Conservation (phyloP, 2,888 invertebrate genomes). For the Campoletis raptor region DNA sequence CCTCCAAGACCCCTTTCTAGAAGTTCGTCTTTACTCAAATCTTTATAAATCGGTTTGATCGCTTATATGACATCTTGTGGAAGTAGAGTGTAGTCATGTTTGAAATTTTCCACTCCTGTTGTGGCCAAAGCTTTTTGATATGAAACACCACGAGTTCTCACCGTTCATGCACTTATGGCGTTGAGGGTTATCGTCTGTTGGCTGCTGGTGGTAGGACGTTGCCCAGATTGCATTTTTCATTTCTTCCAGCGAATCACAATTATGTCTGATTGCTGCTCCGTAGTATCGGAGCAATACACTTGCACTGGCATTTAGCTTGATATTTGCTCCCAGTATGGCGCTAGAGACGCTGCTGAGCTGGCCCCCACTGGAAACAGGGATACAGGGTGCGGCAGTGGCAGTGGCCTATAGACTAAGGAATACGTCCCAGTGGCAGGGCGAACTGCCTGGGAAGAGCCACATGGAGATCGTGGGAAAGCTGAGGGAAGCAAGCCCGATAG, state of each 20-base stretch:
- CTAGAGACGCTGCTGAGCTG: too few relatives aligned
- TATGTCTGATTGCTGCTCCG: conserved; percentile 61
- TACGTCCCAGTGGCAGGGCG: too few relatives aligned
- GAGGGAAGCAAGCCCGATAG: too few relatives aligned
- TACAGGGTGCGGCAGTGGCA: too few relatives aligned
- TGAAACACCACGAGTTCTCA: conserved; percentile 68
- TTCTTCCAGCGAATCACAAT: conserved; percentile 54
- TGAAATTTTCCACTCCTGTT: conserved; percentile 65
- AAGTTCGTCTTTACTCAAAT: conserved; percentile 73
- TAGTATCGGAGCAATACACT: conserved; percentile 61
- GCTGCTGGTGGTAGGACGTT: conserved; percentile 61
- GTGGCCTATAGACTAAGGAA: too few relatives aligned
- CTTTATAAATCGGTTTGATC: too few relatives aligned
- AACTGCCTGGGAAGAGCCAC: too few relatives aligned
- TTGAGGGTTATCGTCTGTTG: conserved; percentile 65
- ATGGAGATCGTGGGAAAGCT: too few relatives aligned
- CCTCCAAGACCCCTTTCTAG: conserved; percentile 72
- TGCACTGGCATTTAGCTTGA: conserved; percentile 10
- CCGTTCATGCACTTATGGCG: conserved; percentile 58
- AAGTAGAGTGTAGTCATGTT: conserved; percentile 72
- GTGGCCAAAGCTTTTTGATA: conserved; percentile 54
- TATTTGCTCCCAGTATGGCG: not conserved
- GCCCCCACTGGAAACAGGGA: too few relatives aligned
- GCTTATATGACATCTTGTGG: conserved; percentile 72
- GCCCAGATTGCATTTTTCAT: conserved; percentile 67